Evolutionary conservation across 2,113 vertebrate genomes (phyloP).

Genomic region (Taurulus bubalis): DNA sequence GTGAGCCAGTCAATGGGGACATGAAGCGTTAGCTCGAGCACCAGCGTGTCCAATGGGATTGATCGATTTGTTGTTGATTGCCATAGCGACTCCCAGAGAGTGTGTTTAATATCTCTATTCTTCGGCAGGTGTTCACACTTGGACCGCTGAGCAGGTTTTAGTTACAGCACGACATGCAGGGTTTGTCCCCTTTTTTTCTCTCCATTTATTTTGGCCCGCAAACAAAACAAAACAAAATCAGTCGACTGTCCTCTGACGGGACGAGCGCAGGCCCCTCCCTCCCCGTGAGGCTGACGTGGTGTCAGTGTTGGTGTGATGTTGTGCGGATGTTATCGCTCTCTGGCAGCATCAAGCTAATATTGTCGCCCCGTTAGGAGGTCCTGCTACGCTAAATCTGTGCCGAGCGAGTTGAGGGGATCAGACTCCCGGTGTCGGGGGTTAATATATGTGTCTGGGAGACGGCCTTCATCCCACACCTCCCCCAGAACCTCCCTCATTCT

Average conservation of each 20-base stretch:
- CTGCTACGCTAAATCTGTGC: conserved; percentile 72
- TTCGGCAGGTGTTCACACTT: conserved; percentile 23
- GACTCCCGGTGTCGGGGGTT: conserved; percentile 56
- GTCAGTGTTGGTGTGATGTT: conserved; percentile 34
- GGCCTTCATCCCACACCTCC: conserved; percentile 56
- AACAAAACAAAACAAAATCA: not conserved
- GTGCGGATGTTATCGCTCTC: conserved; percentile 61
- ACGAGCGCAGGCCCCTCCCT: not conserved
- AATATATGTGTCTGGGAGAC: conserved; percentile 73
- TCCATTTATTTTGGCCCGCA: not conserved
- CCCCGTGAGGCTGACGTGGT: conserved; percentile 35
- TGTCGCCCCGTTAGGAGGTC: conserved; percentile 64
- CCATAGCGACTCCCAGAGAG: conserved; percentile 60
- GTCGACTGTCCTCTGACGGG: not conserved
- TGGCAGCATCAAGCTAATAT: conserved; percentile 76
- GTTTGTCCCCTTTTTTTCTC: not conserved
- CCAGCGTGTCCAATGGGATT: conserved; percentile 67
- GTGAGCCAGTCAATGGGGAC: conserved; percentile 55
- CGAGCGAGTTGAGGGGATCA: conserved; percentile 73
- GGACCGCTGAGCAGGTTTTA: conserved; percentile 19
- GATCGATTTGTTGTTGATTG: conserved; percentile 69
- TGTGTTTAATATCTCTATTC: conserved; percentile 59
- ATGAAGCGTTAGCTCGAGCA: conserved; percentile 52
- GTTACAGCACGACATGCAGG: not conserved
- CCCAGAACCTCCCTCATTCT: conserved; percentile 30